These are phyloP conservation scores for Antheraea assamensis DNA, from an alignment of 2,888 invertebrate genomes.

Conservation along the genomic window DNA sequence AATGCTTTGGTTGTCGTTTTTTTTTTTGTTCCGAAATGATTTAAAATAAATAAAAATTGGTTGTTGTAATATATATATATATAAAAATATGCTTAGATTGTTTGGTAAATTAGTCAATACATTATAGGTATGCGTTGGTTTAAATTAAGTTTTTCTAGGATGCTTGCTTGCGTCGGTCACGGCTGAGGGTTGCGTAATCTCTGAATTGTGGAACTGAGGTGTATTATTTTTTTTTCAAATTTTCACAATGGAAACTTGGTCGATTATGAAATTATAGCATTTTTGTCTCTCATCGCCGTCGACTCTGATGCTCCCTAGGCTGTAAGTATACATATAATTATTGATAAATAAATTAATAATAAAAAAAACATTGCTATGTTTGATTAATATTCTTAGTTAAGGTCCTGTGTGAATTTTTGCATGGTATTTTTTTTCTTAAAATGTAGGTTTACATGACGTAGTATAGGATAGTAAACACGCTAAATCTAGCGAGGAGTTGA, in stretches of 20 bases:
- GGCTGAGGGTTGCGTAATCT: conserved; percentile 26
- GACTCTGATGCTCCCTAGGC: conserved; percentile 54
- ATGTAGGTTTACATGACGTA: too few relatives aligned
- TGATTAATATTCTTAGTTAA: conserved; percentile 5
- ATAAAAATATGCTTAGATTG: conserved; percentile 32
- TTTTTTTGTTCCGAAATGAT: conserved; percentile 33
- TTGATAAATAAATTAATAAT: conserved; percentile 72
- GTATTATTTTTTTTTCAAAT: conserved; percentile 17
- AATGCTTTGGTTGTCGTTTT: conserved; percentile 35
- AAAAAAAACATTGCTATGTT: conserved; percentile 26
- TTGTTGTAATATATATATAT: conserved; percentile 68
- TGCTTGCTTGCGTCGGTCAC: conserved; percentile 54
- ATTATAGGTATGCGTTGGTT: conserved; percentile 41
- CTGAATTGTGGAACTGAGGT: conserved; percentile 11
- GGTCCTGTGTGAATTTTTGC: neutral
- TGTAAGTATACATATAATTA: conserved; percentile 82
- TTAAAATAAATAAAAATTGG: conserved; percentile 58
- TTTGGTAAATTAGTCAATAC: conserved; percentile 46
- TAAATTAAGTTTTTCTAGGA: conserved; percentile 59
- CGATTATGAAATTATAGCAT: conserved; percentile 38
- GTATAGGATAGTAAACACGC: too few relatives aligned
- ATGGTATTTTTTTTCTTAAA: too few relatives aligned
- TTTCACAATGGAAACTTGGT: conserved; percentile 16
- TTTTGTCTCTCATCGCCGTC: conserved; percentile 36
- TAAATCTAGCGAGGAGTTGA: too few relatives aligned